A percentile compares a stretch with the other conserved stretches of the same genome.
These are phyloP conservation scores for Gobio gobio DNA, from an alignment of 2,113 vertebrate genomes.

Conservation along the genomic window DNA sequence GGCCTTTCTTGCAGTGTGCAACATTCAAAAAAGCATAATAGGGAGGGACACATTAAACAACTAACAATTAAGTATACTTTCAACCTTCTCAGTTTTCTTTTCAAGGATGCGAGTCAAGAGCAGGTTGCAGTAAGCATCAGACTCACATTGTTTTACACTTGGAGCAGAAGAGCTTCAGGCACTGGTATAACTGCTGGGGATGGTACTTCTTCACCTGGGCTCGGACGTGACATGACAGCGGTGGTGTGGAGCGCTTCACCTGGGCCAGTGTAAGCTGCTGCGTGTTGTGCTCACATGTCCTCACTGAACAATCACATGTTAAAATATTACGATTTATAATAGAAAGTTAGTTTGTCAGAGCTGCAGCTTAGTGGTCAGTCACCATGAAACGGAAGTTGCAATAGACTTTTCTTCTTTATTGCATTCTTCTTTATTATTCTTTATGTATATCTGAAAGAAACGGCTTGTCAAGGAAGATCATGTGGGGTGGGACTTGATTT, in stretches of 20 bases:
- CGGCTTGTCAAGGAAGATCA: no score
- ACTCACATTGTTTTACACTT: conserved; percentile 84
- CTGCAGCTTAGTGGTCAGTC: neutral
- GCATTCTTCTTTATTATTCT: no score
- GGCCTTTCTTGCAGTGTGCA: no score
- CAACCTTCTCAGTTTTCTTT: neutral
- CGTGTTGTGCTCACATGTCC: conserved; percentile 79
- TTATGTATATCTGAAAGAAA: no score
- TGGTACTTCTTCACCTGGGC: conserved; percentile 84
- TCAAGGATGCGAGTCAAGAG: neutral
- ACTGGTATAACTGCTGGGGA: conserved; percentile 82
- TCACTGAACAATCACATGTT: conserved; percentile 69
- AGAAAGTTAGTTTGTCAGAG: neutral
- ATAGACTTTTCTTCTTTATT: no score
- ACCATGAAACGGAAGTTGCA: no score
- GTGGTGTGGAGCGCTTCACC: conserved; percentile 72
- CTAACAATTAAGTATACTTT: neutral
- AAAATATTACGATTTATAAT: neutral
- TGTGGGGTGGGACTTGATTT: no score
- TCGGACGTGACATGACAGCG: conserved; percentile 79
- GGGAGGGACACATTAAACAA: neutral
- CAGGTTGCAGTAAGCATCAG: neutral
- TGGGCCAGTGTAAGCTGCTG: conserved; percentile 74
- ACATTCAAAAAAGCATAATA: no score
- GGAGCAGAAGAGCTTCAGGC: conserved; percentile 89